Base-by-base conservation (phyloP, 2,888 invertebrate species). In the Archips xylosteana region DNA sequence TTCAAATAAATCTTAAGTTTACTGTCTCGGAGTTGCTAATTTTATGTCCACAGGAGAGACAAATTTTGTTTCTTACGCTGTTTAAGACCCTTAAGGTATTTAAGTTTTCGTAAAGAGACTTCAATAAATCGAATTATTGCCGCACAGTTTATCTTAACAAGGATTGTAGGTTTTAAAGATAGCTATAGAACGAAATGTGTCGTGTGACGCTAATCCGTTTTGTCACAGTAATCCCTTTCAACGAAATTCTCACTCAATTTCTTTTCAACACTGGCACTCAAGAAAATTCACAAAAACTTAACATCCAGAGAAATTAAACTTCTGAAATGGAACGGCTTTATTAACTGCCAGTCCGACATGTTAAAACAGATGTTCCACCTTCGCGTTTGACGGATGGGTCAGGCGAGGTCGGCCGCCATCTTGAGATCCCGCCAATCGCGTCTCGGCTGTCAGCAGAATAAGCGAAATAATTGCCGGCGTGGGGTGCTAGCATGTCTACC, bases 361-460 rank as follows among this genome's bases (percentile, higher is more conserved):
- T 89, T 89, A 89, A 90, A 91, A 92, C 94, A 94, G 93, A 94
- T 94, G 94, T 92, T 92, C 88, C 90, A 87, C 87, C 87, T 89
- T 87, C 85, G 78, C 83, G 84, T 87, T 88, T 94, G 93, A 93
- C 90, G 90, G 88, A 92, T 90, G 89, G 92, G 92, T 93, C 93
- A 92, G 89, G 84, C 86, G 83, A 88, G 92, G 92, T 92, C 89
- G 87, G 84, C 83, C 83, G 90, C 93, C 92, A 92, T 92, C 91
- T 92, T 91, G 89, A 82, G 80, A 85, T 89, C 90, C 82, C 91
- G 90, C 91, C 92, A 92, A 90, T 92, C 88, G 83, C 76, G 78
- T 88, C 85, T 86, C 83, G 86, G 83, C 89, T 90, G 92, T 89
- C 91, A 89, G 86, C 90, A 83, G 80, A 81, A 80, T 84, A 85